Conservation (phyloP, 1,140 invertebrate genomes). For the Arion vulgaris region DNA sequence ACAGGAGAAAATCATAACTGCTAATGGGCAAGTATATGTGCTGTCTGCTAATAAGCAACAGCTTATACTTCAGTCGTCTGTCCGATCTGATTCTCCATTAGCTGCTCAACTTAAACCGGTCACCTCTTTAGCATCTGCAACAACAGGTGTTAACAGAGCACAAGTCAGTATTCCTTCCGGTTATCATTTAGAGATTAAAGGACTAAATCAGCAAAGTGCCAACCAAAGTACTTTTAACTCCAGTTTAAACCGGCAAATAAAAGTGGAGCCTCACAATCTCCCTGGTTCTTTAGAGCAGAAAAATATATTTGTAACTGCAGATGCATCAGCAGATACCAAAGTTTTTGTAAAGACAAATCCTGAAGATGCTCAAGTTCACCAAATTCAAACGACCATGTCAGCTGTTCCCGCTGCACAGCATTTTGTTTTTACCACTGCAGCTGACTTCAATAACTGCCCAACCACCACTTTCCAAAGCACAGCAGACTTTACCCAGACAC, state of each 20-base stretch:
- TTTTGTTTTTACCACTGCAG: neutral
- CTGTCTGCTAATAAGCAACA: conserved; percentile 22
- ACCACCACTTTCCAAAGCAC: neutral
- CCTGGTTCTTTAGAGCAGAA: neutral
- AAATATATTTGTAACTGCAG: neutral
- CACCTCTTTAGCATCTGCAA: neutral
- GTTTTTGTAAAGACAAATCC: neutral
- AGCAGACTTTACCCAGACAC: neutral
- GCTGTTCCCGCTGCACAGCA: neutral
- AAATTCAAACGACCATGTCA: neutral
- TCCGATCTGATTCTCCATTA: neutral
- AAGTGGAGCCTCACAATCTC: neutral
- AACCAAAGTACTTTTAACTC: neutral
- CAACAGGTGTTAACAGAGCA: neutral
- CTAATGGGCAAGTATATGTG: conserved; percentile 28
- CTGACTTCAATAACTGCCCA: too few species aligned
- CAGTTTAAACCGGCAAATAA: neutral
- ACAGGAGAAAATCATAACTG: conserved; percentile 16
- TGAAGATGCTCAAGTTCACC: neutral
- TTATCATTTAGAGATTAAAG: neutral
- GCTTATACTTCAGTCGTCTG: conserved; percentile 19
- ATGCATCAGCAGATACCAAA: neutral
- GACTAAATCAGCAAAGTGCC: neutral
- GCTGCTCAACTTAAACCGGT: neutral
- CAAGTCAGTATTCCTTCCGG: neutral